Evolutionary conservation across 2,797 vertebrate species (phyloP).

Genomic region (Scleropages formosus): DNA sequence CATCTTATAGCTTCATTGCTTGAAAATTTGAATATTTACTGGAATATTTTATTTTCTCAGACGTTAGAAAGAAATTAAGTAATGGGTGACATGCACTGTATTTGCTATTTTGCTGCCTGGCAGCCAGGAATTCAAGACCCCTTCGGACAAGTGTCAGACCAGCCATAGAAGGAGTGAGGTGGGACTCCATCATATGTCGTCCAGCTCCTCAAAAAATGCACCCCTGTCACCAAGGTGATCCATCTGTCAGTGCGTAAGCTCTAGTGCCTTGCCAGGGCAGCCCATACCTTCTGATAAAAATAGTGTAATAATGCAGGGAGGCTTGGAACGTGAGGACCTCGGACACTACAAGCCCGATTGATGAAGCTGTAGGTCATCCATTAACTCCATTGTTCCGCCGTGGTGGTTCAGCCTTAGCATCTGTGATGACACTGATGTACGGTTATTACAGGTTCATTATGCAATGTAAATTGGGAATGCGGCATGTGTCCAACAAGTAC

Average conservation of each 20-base stretch:
- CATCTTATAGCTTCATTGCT: not conserved
- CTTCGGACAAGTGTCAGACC: constrained; percentile 66
- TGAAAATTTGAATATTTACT: not conserved
- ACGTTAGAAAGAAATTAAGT: not conserved
- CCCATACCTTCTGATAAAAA: constrained; percentile 73
- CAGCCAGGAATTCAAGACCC: constrained; percentile 11
- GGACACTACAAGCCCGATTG: constrained; percentile 43
- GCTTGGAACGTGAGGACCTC: constrained; percentile 76
- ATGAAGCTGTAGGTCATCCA: constrained; percentile 57
- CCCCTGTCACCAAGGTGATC: constrained; percentile 71
- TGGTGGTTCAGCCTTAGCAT: constrained; percentile 56
- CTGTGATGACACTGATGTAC: constrained; percentile 17
- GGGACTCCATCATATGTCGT: constrained; percentile 71
- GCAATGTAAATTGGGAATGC: not conserved
- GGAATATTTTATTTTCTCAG: not conserved
- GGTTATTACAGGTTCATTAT: constrained; percentile 27
- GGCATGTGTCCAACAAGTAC: not conserved
- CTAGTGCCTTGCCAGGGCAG: constrained; percentile 70
- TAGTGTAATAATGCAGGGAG: constrained; percentile 83
- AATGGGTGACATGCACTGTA: not conserved
- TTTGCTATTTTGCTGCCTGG: constrained; percentile 3
- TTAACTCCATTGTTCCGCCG: constrained; percentile 50
- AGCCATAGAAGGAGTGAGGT: constrained; percentile 67
- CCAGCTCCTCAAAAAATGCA: constrained; percentile 62
- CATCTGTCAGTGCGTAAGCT: constrained; percentile 76